Evolutionary conservation across 2,113 vertebrate species (phyloP).

Genomic region (Vanacampus margaritifer): DNA sequence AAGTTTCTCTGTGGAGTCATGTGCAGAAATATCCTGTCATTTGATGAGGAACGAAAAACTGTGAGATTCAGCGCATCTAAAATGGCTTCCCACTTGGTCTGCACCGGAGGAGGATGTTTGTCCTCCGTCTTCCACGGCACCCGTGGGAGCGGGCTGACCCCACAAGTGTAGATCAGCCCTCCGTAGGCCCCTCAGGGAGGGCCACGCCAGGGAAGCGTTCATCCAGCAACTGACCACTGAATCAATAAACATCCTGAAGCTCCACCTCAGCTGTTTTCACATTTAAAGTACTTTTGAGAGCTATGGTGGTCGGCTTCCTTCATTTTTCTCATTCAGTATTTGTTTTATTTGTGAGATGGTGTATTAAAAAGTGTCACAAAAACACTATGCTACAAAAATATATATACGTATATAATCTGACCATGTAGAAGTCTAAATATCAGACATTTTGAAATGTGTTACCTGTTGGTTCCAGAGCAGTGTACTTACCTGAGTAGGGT

Average conservation of each 20-base stretch:
- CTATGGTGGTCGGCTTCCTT: slow-evolving; percentile 2
- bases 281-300: not conserved
- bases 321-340: not conserved
- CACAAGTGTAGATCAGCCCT: slow-evolving; percentile 39
- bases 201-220: slow-evolving; percentile 26
- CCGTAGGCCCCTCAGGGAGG: slow-evolving; percentile 36
- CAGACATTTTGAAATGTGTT: slow-evolving; percentile 46
- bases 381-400: slow-evolving; percentile 12
- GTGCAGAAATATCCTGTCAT: slow-evolving; percentile 5
- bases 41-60: slow-evolving; percentile 10
- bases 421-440: slow-evolving; percentile 37
- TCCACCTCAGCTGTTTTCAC: not conserved
- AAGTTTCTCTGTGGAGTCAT: slow-evolving; percentile 7
- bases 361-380: slow-evolving; percentile 29
- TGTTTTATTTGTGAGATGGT: slow-evolving; percentile 13
- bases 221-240: slow-evolving; percentile 36
- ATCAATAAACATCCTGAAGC: slow-evolving; percentile 53
- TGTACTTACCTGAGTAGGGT: slow-evolving; percentile 98
- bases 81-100: slow-evolving; percentile 62
- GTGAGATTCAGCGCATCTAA: slow-evolving; percentile 40
- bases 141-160: slow-evolving; percentile 57
- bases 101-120: slow-evolving; percentile 48
- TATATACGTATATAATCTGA: too few species aligned
- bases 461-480: slow-evolving; percentile 69
- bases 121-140: slow-evolving; percentile 48